These are phyloP conservation scores for Alaudala cheleensis DNA, from an alignment of 2,113 vertebrate species.

Conservation along the genomic window DNA sequence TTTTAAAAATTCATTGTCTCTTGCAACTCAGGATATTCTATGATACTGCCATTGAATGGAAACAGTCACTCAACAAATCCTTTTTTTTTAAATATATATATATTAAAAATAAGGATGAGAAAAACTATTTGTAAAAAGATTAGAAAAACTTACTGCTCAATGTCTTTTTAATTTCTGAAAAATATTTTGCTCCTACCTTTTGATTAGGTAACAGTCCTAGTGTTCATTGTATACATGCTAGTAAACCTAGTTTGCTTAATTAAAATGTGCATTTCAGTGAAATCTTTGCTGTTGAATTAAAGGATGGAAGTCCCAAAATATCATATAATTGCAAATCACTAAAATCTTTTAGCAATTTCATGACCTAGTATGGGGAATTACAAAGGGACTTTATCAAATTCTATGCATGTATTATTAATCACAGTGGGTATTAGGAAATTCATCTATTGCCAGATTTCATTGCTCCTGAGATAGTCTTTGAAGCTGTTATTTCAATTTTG, in stretches of 20 bases:
- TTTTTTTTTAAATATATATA: background rate
- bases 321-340: background rate
- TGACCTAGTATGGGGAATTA: background rate
- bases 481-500: background rate
- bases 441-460: background rate
- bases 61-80: background rate
- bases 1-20: background rate
- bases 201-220: background rate
- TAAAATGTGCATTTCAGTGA: background rate
- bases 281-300: background rate
- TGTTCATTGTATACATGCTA: background rate
- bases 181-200: background rate
- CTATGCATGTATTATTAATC: background rate
- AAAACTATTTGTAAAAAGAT: background rate
- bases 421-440: background rate
- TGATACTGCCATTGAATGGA: background rate
- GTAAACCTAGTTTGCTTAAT: background rate
- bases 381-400: constrained; percentile 14
- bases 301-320: background rate
- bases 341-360: background rate
- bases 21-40: background rate
- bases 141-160: background rate
- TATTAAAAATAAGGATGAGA: background rate
- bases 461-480: background rate
- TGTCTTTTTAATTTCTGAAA: background rate